phyloP scores from a whole-genome alignment of 2,888 invertebrate species.

The Chesias legatella region DNA sequence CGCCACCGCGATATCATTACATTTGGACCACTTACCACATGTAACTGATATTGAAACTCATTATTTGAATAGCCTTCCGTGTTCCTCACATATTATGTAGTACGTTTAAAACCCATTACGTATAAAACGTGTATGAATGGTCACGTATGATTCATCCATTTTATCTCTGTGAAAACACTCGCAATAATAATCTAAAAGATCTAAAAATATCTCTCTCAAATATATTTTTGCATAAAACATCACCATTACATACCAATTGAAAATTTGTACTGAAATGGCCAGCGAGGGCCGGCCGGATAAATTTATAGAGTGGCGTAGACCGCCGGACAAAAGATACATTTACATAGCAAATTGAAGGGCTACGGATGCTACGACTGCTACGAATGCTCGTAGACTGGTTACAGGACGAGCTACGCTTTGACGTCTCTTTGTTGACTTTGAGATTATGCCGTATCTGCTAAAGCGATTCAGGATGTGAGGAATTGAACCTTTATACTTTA shows the following conservation, averaged over 20 bases:
- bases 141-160: too few species aligned
- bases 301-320: conserved; percentile 53
- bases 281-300: conserved; percentile 44
- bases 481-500: too few species aligned
- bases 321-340: conserved; percentile 73
- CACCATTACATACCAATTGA: conserved; percentile 34
- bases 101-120: too few species aligned
- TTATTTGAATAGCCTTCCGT: too few species aligned
- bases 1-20: too few species aligned
- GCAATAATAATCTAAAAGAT: too few species aligned
- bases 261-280: conserved; percentile 48
- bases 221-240: conserved; percentile 10
- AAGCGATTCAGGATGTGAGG: conserved; percentile 1
- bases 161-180: too few species aligned
- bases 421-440: conserved; percentile 19
- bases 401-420: conserved; percentile 11
- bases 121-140: too few species aligned
- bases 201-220: background rate
- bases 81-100: too few species aligned
- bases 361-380: conserved; percentile 39
- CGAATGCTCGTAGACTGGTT: conserved; percentile 20
- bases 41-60: too few species aligned
- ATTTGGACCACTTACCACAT: too few species aligned
- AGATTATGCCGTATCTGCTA: conserved; percentile 18
- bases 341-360: conserved; percentile 79